phyloP scores from a whole-genome alignment of 2,888 invertebrate species.

The Tineola bisselliella region DNA sequence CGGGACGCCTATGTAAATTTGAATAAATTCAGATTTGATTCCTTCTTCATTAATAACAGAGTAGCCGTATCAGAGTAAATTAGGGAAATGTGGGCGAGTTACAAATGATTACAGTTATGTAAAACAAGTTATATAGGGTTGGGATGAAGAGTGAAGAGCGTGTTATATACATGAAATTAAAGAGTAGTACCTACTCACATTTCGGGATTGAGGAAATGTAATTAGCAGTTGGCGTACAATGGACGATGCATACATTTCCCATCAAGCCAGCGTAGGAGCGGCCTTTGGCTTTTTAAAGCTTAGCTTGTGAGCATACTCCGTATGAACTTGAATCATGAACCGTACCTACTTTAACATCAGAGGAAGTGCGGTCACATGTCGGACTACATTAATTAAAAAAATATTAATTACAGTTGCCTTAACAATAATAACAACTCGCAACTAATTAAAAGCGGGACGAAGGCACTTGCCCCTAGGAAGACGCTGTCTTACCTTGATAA shows the following conservation, averaged over 20 bases:
- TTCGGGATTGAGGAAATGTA: too few relatives aligned
- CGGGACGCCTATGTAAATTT: conserved; percentile 4
- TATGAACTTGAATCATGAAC: too few relatives aligned
- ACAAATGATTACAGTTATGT: not conserved
- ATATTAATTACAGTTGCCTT: conserved; percentile 45
- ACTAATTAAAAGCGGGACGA: conserved; percentile 60
- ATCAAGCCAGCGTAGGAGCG: too few relatives aligned
- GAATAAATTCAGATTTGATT: conserved; percentile 8
- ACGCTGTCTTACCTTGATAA: conserved; percentile 45
- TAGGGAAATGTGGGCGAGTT: not conserved
- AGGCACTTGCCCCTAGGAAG: conserved; percentile 28
- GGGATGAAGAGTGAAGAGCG: not conserved
- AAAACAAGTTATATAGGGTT: not conserved
- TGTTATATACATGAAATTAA: too few relatives aligned
- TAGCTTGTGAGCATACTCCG: too few relatives aligned
- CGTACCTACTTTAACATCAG: too few relatives aligned
- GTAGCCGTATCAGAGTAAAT: not conserved
- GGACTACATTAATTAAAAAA: too few relatives aligned
- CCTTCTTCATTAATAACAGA: not conserved
- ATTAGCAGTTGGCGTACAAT: too few relatives aligned
- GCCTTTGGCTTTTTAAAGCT: too few relatives aligned
- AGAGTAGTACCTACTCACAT: too few relatives aligned
- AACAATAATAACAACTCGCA: conserved; percentile 59
- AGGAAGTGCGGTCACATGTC: too few relatives aligned
- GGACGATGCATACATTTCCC: too few relatives aligned